Conservation (phyloP, 2,797 vertebrate genomes). For the Coregonus ussuriensis region DNA sequence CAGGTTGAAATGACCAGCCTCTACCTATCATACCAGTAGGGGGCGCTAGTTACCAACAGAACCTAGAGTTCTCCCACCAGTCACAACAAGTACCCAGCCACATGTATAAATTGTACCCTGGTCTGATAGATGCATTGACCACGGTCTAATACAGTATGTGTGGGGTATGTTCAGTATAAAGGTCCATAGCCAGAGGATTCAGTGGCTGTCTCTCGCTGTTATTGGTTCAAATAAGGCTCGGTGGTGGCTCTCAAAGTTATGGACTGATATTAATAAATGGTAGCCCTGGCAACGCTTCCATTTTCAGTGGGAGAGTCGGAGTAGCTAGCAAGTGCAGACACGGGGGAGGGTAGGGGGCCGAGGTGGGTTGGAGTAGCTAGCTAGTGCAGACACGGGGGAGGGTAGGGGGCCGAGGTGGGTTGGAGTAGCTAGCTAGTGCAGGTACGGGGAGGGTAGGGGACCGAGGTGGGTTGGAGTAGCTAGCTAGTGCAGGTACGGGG, state of each 20-base stretch:
- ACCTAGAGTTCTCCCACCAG: background rate
- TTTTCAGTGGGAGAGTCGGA: constrained; percentile 72
- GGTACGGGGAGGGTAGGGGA: too few species aligned
- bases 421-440: too few species aligned
- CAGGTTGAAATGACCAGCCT: background rate
- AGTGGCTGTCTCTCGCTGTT: background rate
- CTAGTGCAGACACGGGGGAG: too few species aligned
- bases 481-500: too few species aligned
- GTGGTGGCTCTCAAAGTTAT: background rate
- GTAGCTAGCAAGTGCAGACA: too few species aligned
- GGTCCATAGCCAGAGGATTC: background rate
- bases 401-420: too few species aligned
- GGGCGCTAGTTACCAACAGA: constrained; percentile 47
- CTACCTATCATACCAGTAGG: constrained; percentile 51
- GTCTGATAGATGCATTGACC: background rate
- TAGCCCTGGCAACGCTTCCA: constrained; percentile 79
- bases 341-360: too few species aligned
- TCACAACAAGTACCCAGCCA: background rate
- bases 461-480: too few species aligned
- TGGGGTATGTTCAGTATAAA: background rate
- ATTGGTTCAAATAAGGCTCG: background rate
- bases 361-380: too few species aligned
- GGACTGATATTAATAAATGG: constrained; percentile 79
- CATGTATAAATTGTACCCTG: background rate
- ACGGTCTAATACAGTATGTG: background rate